Evolutionary conservation across 2,888 invertebrate species (phyloP), one percentile per base, ranked within the genome.

Genomic region (Lomographa bimaculata): DNA sequence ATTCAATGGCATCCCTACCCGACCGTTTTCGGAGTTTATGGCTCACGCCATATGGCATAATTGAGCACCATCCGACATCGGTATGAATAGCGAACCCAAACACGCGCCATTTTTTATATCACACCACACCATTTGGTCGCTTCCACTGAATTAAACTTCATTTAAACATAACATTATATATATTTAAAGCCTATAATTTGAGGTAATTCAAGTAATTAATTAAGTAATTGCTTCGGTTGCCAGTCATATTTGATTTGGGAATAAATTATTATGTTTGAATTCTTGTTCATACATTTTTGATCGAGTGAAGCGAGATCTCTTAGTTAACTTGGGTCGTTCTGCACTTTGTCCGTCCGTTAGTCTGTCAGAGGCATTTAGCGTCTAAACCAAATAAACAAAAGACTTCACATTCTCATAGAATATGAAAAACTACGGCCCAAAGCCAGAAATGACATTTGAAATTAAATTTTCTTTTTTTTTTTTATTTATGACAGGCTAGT

Each of bases 71-170:
- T 52, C 54, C 49, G 42, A 43, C 58, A 36, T 50, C 45, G 46
- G 57, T 54, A 53, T 54, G 54, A 62, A 60, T 59, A 52, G 53
- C 49, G 50, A 60, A 54, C 43, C 55, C 53, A 57, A 60, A 60
- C 36, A 33, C 14, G 29, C 17, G 25, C 30, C 32, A 33, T 43
- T 43, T 43, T 37, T 43, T 43, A 37, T 14, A 24, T 23, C 42
- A 14, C 36, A 27, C 42, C 36, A 37, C 36, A 27, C 42, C 36
- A 37, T 43, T 43, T 33, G 36, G 27, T 27, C 17, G 26, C 30
- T 42, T 32, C 32, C 26, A 20, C 32, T 32, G 9, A 28, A 30
- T 41, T 25, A 30, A 29, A 41, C 12, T 7, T 19, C 7, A 10
- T 17, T 39, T 12, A n/a, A 21, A 23, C 17, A 18, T 39, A 28